phyloP scores from a whole-genome alignment of 2,113 vertebrate species.

The Gallinago media region DNA sequence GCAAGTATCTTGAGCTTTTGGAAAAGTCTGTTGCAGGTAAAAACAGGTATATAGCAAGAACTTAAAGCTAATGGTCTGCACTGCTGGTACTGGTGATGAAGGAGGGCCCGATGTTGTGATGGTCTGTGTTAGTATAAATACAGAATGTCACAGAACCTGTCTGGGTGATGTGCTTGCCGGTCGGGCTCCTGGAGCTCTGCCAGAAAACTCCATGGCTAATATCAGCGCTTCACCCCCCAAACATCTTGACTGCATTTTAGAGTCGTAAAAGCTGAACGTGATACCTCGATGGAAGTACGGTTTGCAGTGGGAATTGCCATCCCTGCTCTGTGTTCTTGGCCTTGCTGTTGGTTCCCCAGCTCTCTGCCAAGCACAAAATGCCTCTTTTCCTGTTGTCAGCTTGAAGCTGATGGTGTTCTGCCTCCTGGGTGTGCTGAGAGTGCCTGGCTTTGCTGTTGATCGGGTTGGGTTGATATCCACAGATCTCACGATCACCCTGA shows the following conservation, averaged over 20 bases:
- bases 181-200: background rate
- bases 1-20: background rate
- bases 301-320: background rate
- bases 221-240: background rate
- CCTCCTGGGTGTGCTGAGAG: background rate
- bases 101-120: background rate
- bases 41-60: background rate
- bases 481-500: background rate
- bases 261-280: background rate
- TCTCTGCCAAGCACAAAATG: background rate
- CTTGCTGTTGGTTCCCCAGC: background rate
- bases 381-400: background rate
- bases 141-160: conserved; percentile 27
- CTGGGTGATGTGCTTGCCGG: background rate
- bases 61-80: background rate
- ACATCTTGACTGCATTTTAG: background rate
- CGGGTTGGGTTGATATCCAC: background rate
- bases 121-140: background rate
- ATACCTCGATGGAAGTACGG: background rate
- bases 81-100: background rate
- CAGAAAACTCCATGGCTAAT: background rate
- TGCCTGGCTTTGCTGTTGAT: background rate
- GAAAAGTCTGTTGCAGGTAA: background rate
- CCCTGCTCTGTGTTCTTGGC: background rate
- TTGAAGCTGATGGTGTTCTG: background rate